Evolutionary conservation across 2,888 invertebrate genomes (phyloP).

Genomic region (Trichopria drosophilae): DNA sequence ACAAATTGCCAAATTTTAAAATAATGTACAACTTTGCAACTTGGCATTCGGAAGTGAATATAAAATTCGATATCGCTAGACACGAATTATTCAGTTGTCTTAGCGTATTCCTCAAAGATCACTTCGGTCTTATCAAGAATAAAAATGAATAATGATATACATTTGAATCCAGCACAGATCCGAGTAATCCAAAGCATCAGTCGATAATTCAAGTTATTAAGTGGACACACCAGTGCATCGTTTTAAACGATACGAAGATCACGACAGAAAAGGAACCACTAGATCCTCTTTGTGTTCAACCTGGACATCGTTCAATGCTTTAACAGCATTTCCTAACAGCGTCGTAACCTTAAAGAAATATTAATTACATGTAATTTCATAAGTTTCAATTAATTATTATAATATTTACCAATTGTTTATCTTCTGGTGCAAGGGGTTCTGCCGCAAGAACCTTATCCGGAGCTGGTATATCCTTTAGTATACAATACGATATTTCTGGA

Average conservation of each 20-base stretch:
- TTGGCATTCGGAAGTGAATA: no score
- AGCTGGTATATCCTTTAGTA: constrained; percentile 74
- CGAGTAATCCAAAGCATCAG: no score
- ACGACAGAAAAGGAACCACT: constrained; percentile 78
- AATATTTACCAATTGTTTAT: constrained; percentile 73
- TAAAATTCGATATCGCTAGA: no score
- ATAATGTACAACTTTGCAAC: no score
- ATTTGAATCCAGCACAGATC: no score
- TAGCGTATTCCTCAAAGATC: no score
- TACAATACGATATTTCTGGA: constrained; percentile 58
- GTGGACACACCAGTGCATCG: no score
- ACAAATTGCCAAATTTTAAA: no score
- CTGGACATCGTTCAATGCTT: constrained; percentile 76
- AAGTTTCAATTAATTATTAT: constrained; percentile 7
- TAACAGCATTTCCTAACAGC: constrained; percentile 70
- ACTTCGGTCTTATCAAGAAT: no score
- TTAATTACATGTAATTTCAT: neutral
- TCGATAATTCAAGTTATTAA: no score
- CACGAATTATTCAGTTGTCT: no score
- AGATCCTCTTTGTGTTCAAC: constrained; percentile 88
- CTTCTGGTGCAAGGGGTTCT: constrained; percentile 65
- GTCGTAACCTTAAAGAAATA: constrained; percentile 79
- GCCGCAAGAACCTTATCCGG: constrained; percentile 71
- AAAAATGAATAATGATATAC: no score
- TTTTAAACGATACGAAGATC: constrained; percentile 43